Percentiles rank a stretch among this genome's conserved stretches.
phyloP scores from a whole-genome alignment of 2,797 vertebrate species.

The Microchirus variegatus region DNA sequence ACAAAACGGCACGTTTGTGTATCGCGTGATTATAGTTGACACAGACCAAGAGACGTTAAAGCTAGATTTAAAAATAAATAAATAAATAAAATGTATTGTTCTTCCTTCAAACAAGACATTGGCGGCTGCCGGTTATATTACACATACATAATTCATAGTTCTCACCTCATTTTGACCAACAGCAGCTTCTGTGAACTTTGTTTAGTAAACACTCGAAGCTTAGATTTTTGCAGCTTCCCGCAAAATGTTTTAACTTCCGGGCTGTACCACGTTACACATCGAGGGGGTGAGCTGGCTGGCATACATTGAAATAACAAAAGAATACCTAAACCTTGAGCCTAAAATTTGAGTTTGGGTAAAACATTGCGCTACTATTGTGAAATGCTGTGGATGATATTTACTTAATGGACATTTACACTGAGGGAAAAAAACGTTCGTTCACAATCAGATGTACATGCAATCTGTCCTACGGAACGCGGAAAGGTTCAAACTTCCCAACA shows the following conservation, averaged over 20 bases:
- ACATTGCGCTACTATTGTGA: too few species aligned
- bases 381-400: too few species aligned
- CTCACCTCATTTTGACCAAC: slow-evolving; percentile 36
- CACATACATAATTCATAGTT: accelerated
- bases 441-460: not conserved
- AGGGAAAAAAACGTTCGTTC: not conserved
- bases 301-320: not conserved
- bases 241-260: slow-evolving; percentile 37
- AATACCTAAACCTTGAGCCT: not conserved
- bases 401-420: not conserved
- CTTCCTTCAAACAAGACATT: too few species aligned
- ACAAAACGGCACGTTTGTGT: not conserved
- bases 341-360: not conserved
- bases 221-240: slow-evolving; percentile 29
- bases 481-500: not conserved
- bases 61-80: too few species aligned
- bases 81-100: too few species aligned
- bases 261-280: slow-evolving; percentile 32
- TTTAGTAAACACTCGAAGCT: not conserved
- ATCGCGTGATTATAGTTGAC: too few species aligned
- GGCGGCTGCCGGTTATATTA: not conserved
- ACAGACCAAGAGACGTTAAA: too few species aligned
- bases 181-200: too few species aligned
- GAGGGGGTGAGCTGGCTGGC: accelerated
- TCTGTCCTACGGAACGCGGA: not conserved